phyloP scores from a whole-genome alignment of 2,113 vertebrate genomes.

The Pyrgilauda ruficollis region DNA sequence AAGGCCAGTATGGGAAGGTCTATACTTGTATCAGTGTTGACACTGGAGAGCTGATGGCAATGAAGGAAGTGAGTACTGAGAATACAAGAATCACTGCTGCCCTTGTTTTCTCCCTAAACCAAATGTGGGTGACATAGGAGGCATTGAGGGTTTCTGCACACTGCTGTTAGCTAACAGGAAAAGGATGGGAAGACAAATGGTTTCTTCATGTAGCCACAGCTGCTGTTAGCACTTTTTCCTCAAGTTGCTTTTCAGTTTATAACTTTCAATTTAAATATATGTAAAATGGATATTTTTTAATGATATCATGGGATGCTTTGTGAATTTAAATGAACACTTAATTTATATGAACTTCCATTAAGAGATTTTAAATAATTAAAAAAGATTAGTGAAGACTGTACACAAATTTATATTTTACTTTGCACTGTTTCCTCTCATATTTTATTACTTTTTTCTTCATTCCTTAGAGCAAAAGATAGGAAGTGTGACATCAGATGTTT shows the following conservation, averaged over 20 bases:
- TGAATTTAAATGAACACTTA: not conserved
- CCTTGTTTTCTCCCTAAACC: not conserved
- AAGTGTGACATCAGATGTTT: not conserved
- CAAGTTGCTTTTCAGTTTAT: not conserved
- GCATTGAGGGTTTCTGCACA: not conserved
- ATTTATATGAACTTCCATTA: not conserved
- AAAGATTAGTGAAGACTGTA: not conserved
- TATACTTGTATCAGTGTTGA: constrained; percentile 98
- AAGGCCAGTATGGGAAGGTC: constrained; percentile 98
- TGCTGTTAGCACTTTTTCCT: not conserved
- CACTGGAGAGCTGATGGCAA: constrained; percentile 97
- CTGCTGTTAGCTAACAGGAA: not conserved
- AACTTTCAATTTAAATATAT: not conserved
- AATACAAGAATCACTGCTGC: not conserved
- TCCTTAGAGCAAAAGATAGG: not conserved
- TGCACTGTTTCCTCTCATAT: not conserved
- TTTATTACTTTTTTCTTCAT: not conserved
- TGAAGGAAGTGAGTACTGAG: constrained; percentile 90
- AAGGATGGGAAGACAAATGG: not conserved
- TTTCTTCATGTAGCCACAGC: not conserved
- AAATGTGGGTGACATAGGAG: not conserved
- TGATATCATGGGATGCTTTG: not conserved
- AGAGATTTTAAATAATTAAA: not conserved
- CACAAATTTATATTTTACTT: not conserved
- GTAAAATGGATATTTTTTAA: not conserved